These are phyloP conservation scores for Acanthurus leucopareius DNA, from an alignment of 2,797 vertebrate genomes.

Conservation along the genomic window DNA sequence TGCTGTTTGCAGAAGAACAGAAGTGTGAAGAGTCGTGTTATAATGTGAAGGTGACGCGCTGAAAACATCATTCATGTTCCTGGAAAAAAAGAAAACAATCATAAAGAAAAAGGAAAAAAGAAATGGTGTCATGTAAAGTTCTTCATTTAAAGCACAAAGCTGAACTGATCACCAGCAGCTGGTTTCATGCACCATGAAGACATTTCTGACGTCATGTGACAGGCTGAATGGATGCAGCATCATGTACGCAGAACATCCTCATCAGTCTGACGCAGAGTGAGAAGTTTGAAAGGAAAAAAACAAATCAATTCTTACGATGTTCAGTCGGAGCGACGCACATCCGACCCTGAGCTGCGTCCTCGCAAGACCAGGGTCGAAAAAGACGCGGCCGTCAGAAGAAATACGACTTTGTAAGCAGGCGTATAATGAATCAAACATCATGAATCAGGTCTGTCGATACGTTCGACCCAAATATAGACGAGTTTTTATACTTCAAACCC, in stretches of 20 bases:
- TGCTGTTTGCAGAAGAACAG: too few relatives aligned
- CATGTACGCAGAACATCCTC: not conserved
- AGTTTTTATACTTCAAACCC: not conserved
- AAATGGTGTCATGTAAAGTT: too few relatives aligned
- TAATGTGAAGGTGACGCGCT: not conserved
- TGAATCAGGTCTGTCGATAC: conserved; percentile 36
- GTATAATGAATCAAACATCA: conserved; percentile 35
- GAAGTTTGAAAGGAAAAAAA: not conserved
- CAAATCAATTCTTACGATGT: not conserved
- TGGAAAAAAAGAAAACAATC: too few relatives aligned
- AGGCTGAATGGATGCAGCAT: not conserved
- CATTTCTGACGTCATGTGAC: not conserved
- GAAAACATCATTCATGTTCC: not conserved
- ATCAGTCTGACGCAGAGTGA: not conserved
- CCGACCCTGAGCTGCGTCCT: not conserved
- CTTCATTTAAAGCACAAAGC: too few relatives aligned
- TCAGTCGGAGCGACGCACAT: not conserved
- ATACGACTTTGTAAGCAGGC: not conserved
- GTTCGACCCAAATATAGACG: conserved; percentile 15
- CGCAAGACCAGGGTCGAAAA: not conserved
- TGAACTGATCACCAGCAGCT: not conserved
- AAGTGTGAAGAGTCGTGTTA: not conserved
- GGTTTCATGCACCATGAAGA: not conserved
- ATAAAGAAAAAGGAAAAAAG: too few relatives aligned
- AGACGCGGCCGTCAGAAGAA: conserved; percentile 4